These are phyloP conservation scores for Leguminivora glycinivorella DNA, from an alignment of 1,140 invertebrate genomes.

Conservation along the genomic window DNA sequence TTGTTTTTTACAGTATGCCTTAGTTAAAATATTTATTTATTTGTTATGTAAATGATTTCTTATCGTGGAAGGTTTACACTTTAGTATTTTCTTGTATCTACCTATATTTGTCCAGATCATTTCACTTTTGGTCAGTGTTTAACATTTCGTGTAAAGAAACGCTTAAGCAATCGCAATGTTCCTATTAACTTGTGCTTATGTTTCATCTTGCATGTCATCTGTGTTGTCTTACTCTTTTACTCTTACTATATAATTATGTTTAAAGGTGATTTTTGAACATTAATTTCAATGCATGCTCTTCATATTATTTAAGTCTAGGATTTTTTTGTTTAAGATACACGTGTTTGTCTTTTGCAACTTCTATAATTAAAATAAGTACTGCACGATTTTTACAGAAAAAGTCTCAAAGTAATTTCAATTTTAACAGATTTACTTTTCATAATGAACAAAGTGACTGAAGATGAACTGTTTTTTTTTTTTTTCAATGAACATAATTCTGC, in stretches of 20 bases:
- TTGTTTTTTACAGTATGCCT: too few species aligned
- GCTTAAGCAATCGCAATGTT: not conserved
- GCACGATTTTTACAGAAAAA: not conserved
- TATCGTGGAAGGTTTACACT: too few species aligned
- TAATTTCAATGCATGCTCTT: not conserved
- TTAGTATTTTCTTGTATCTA: not conserved
- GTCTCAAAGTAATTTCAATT: too few species aligned
- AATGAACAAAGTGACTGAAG: not conserved
- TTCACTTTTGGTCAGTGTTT: not conserved
- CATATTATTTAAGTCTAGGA: not conserved
- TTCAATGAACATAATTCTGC: too few species aligned
- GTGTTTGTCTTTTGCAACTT: too few species aligned
- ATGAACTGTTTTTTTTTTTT: too few species aligned
- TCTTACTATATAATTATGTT: not conserved
- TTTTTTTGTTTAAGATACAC: too few species aligned
- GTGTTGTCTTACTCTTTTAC: not conserved
- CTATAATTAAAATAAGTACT: too few species aligned
- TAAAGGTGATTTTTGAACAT: not conserved
- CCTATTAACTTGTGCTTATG: slow-evolving; percentile 2
- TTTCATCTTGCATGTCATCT: slow-evolving; percentile 5
- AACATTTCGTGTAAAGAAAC: not conserved
- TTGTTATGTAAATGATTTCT: too few species aligned
- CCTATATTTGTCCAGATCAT: not conserved
- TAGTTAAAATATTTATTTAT: too few species aligned
- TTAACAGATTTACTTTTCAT: too few species aligned